Base-by-base conservation (phyloP, 2,888 invertebrate species). In the Andrena fulva region DNA sequence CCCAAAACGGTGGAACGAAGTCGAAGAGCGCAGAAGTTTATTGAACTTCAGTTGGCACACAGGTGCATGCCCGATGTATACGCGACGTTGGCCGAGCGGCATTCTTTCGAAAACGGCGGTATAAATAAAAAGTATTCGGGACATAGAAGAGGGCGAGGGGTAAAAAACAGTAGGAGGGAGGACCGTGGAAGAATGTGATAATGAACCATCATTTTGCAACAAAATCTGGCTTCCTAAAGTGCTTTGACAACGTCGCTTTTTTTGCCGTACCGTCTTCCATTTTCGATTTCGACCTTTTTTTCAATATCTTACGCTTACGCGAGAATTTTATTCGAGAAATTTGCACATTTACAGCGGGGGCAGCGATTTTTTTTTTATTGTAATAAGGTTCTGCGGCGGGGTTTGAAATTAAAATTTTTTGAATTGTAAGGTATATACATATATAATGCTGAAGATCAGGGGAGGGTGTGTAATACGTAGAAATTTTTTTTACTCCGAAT, bases 41-140 rank as follows among this genome's bases (percentile, higher is more conserved):
- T 81, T 86, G 86, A 86, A 84, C 86, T 78, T 76, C 71, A 64
- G 60, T 71, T 74, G 81, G 72, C 72, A 68, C 77, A 85, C 87
- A 86, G 82, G 87, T 86, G 86, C 67, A 62, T 67, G 16, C 63
- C 48, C 20, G 56, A 62, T 31, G 72, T 56, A 63, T 63, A 62
- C 63, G 33, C 62, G 72, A 35, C 63, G 54, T 62, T 35, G 64
- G 64, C 79, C 72, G 54, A 52, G 75, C 87, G 75, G 59, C 86
- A 86, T 86, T 86, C 86, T 87, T 86, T 77, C 82, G 76, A 80
- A 86, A 82, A 81, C 29, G 72, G 56, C 73, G 56, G 72, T 59
- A 66, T 79, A 82, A 85, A 80, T 77, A 86, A 86, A 85, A 79
- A 82, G 71, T 63, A 64, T 64, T 42, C 60, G 50, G 62, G 69